Evolutionary conservation across 2,888 invertebrate genomes (phyloP).

Genomic region (Serrognathus titanus): DNA sequence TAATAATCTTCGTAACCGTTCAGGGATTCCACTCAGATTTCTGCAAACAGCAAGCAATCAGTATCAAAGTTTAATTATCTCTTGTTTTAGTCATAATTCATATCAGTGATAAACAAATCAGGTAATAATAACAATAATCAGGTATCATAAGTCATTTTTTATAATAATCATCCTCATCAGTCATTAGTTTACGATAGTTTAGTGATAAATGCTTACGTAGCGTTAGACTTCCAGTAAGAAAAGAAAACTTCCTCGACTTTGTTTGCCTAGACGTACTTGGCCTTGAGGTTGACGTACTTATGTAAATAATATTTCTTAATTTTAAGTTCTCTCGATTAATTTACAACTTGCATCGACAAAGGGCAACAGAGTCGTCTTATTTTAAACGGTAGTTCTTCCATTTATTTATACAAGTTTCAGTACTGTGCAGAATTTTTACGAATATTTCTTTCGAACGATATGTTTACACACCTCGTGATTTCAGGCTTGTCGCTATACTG

Average conservation of each 20-base stretch:
- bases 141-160: slow-evolving; percentile 25
- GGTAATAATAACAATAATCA: slow-evolving; percentile 28
- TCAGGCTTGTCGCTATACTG: slow-evolving; percentile 37
- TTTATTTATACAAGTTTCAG: slow-evolving; percentile 23
- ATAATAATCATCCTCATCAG: slow-evolving; percentile 23
- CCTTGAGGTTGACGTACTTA: slow-evolving; percentile 20
- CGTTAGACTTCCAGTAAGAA: slow-evolving; percentile 33
- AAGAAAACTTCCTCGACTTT: slow-evolving; percentile 31
- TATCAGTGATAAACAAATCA: slow-evolving; percentile 33
- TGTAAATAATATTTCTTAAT: slow-evolving; percentile 10
- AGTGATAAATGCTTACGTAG: slow-evolving; percentile 17
- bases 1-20: not conserved
- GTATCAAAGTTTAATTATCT: slow-evolving; percentile 1
- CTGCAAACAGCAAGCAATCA: not conserved
- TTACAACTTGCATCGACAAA: not conserved
- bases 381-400: slow-evolving; percentile 33
- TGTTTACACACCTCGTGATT: slow-evolving; percentile 34
- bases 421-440: not conserved
- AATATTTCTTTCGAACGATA: not conserved
- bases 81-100: slow-evolving; percentile 20
- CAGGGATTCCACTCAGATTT: slow-evolving; percentile 2
- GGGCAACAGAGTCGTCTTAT: slow-evolving; percentile 18
- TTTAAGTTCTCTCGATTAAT: not conserved
- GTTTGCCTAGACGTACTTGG: slow-evolving; percentile 19
- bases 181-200: slow-evolving; percentile 29